Evolutionary conservation across 2,888 invertebrate species (phyloP).

Genomic region (Synanthedon vespiformis): DNA sequence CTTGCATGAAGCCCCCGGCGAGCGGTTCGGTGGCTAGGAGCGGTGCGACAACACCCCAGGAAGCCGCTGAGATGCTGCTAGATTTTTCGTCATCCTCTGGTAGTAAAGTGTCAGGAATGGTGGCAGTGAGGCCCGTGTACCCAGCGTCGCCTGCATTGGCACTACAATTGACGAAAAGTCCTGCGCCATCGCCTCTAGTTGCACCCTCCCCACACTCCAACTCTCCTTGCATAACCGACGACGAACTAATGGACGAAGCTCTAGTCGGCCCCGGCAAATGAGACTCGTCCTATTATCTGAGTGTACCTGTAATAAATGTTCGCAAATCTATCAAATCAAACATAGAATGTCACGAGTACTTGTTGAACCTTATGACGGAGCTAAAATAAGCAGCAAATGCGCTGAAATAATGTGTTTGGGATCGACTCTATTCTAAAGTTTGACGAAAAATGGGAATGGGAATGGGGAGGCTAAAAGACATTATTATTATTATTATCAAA

Average conservation of each 20-base stretch:
- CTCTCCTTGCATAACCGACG: constrained; percentile 87
- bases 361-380: too few relatives aligned
- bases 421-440: too few relatives aligned
- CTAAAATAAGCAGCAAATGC: too few relatives aligned
- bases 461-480: too few relatives aligned
- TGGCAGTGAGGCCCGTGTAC: constrained; percentile 69
- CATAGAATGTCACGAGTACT: too few relatives aligned
- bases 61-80: constrained; percentile 74
- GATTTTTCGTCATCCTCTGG: constrained; percentile 75
- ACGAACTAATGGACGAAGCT: constrained; percentile 91
- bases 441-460: too few relatives aligned
- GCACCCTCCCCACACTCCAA: constrained; percentile 77
- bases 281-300: constrained; percentile 16
- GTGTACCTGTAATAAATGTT: background rate
- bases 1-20: constrained; percentile 59
- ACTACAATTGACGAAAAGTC: constrained; percentile 82
- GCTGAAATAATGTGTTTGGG: too few relatives aligned
- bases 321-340: too few relatives aligned
- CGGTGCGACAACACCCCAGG: constrained; percentile 66
- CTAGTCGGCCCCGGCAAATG: constrained; percentile 83
- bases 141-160: constrained; percentile 78
- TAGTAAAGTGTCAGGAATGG: constrained; percentile 65
- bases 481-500: too few relatives aligned
- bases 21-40: constrained; percentile 52
- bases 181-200: constrained; percentile 77